Percentiles rank a stretch among this genome's conserved stretches.
phyloP scores from a whole-genome alignment of 2,888 invertebrate genomes.

The Callyntrura sp. region DNA sequence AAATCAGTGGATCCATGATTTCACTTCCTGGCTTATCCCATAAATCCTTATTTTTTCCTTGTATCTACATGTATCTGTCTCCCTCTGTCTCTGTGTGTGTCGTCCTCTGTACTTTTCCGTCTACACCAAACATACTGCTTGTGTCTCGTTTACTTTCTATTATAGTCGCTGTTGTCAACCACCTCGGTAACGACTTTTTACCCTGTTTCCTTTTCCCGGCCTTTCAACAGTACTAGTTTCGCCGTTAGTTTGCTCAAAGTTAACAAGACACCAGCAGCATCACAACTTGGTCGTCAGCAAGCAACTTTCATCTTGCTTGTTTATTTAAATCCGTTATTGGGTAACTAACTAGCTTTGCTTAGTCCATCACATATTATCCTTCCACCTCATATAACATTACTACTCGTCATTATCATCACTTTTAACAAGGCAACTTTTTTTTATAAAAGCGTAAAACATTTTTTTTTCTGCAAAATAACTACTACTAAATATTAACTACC shows the following conservation, averaged over 20 bases:
- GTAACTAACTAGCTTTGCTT: neutral
- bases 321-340: neutral
- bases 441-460: neutral
- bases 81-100: too few relatives aligned
- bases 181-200: neutral
- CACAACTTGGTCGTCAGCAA: neutral
- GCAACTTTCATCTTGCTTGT: neutral
- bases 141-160: slow-evolving; percentile 51
- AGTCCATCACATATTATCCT: slow-evolving; percentile 15
- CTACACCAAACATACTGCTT: slow-evolving; percentile 42
- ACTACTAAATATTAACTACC: slow-evolving; percentile 25
- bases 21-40: slow-evolving; percentile 73
- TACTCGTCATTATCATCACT: slow-evolving; percentile 3
- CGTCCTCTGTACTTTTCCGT: too few relatives aligned
- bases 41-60: slow-evolving; percentile 62
- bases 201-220: neutral
- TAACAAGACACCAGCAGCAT: neutral
- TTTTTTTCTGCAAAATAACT: neutral
- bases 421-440: slow-evolving; percentile 47
- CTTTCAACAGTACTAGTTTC: slow-evolving; percentile 7
- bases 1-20: slow-evolving; percentile 75
- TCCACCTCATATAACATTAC: slow-evolving; percentile 20
- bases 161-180: slow-evolving; percentile 42
- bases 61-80: neutral
- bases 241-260: slow-evolving; percentile 9